A percentile compares a stretch with the other conserved stretches of the same genome.
Evolutionary conservation across 1,140 invertebrate genomes (phyloP).

Genomic region (Ectropis grisescens): DNA sequence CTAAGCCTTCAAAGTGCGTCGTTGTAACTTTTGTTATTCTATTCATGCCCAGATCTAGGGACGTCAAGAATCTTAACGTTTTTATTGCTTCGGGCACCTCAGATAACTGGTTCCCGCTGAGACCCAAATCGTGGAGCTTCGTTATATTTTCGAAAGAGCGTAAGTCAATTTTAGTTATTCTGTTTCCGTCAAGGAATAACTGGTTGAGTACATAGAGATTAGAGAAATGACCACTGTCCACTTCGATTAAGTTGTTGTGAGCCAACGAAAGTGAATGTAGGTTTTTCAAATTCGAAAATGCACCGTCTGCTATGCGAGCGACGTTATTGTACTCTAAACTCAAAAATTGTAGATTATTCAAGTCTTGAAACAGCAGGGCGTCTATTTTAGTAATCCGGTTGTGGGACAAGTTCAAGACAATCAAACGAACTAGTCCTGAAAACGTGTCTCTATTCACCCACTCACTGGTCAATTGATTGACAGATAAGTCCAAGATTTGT

Average conservation of each 20-base stretch:
- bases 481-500: conserved; percentile 82
- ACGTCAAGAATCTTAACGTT: conserved; percentile 77
- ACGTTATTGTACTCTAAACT: conserved; percentile 84
- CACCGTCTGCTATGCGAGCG: conserved; percentile 78
- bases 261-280: conserved; percentile 82
- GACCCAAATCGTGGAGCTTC: conserved; percentile 82
- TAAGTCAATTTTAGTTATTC: conserved; percentile 76
- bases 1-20: conserved; percentile 74
- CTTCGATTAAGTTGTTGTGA: conserved; percentile 79
- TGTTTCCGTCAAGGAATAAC: conserved; percentile 83
- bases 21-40: conserved; percentile 75
- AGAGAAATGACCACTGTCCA: conserved; percentile 80
- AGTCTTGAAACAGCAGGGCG: conserved; percentile 79
- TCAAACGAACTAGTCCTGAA: conserved; percentile 78
- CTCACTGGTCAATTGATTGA: conserved; percentile 82
- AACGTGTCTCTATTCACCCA: conserved; percentile 88
- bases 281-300: conserved; percentile 82
- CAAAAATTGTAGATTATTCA: conserved; percentile 82
- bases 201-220: conserved; percentile 83
- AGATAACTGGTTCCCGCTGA: conserved; percentile 82
- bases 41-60: conserved; percentile 86
- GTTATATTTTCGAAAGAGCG: conserved; percentile 86
- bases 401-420: conserved; percentile 82
- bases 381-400: conserved; percentile 83
- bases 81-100: conserved; percentile 82